Base-by-base conservation (phyloP, 2,113 vertebrate species). In the Phylloscopus trochiloides region DNA sequence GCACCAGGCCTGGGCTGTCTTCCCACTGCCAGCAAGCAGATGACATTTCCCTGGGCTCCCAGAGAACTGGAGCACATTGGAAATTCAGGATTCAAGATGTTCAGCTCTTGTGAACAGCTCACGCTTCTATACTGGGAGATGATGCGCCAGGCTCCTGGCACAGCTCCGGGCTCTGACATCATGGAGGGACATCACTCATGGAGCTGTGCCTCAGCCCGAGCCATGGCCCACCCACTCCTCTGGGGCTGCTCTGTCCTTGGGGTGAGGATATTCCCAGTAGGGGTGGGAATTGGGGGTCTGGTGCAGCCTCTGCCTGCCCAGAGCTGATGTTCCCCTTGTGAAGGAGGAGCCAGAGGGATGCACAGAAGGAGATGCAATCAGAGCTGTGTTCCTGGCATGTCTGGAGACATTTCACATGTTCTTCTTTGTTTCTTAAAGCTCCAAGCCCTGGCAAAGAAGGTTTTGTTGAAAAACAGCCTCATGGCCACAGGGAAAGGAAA, bases 41-140 rank as follows among this genome's bases (percentile, higher is more conserved):
- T 92, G 90, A 87, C 87, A 88, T 85, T 90, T 73, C 55, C 16
- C 38, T 43, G 74, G 77, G 80, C 47, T 96, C 80, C 87, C 77
- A 47, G 34, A 73, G 91, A 61, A 18, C 75, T 90, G 87, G 83
- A 92, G 70, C 3, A 1, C 26, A 18, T 91, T 73, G 80, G 81
- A 75, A 91, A 91, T 78, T 85, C 58, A 87, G 74, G 74, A 89
- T 85, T 89, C 87, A 89, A 96, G 90, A 95, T 94, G 94, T 95
- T 96, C 83, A 38, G 70, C 89, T 94, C 80, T 34, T 50, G 31
- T 12, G 65, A 96, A 75, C 87, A 92, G 87, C 70, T 92, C 84
- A 81, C 7, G 10, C 74, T 96, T 79, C 95, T 97, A 87, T 92
- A 87, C 90, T 72, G 84, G 93, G 91, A 50, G 77, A 85, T 95